Conservation (phyloP, 2,113 vertebrate genomes). For the Sapajus apella region DNA sequence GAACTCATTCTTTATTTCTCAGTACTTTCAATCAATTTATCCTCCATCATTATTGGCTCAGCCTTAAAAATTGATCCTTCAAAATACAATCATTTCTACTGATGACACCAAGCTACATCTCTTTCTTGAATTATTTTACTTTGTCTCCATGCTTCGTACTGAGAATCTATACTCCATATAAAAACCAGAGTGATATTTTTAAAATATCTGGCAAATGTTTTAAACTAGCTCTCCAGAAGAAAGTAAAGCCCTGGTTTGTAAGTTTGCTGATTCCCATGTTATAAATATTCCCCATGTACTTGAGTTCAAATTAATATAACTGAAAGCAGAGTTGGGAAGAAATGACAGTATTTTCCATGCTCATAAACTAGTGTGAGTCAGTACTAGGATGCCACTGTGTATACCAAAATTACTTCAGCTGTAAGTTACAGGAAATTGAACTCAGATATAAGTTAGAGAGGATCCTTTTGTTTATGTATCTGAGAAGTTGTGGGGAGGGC, state of each 20-base stretch:
- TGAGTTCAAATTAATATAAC: background rate
- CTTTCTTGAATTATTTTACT: background rate
- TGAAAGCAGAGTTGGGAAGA: background rate
- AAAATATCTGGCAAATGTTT: background rate
- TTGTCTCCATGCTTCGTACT: background rate
- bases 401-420: background rate
- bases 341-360: background rate
- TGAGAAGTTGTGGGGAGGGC: background rate
- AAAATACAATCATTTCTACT: background rate
- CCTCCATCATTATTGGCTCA: background rate
- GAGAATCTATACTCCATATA: background rate
- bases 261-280: background rate
- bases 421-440: background rate
- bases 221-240: background rate
- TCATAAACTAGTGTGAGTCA: background rate
- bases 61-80: background rate
- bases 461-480: background rate
- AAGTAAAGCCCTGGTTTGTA: background rate
- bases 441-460: background rate
- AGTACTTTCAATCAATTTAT: background rate
- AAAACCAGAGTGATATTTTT: background rate
- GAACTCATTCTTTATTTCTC: background rate
- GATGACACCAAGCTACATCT: background rate
- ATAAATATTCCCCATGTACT: background rate
- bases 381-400: background rate